These are phyloP conservation scores for Paracyclopina nana DNA, from an alignment of 1,140 invertebrate species.

Conservation along the genomic window DNA sequence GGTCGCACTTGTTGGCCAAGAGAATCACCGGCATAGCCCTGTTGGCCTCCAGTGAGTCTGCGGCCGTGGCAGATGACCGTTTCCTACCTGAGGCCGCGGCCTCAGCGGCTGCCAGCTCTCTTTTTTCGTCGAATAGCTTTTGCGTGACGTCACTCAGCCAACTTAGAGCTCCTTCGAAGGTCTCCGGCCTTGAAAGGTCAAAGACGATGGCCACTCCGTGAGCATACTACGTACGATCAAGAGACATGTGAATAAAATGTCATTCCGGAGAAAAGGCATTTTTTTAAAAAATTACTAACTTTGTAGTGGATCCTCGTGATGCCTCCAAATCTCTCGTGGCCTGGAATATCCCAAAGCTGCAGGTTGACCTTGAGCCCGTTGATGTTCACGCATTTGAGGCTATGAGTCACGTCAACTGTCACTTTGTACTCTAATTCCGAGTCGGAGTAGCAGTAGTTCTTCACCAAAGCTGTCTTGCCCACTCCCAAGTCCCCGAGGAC, in stretches of 20 bases:
- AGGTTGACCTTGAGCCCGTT: background rate
- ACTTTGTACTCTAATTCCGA: slow-evolving; percentile 3
- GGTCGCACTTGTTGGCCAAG: slow-evolving; percentile 12
- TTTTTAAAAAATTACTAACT: too few relatives aligned
- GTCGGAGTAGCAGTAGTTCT: background rate
- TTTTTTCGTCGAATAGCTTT: slow-evolving; percentile 10
- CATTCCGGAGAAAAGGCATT: too few relatives aligned
- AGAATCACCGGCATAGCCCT: slow-evolving; percentile 5
- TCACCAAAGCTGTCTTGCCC: background rate
- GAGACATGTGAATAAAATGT: too few relatives aligned
- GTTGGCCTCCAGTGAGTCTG: background rate
- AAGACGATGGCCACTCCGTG: slow-evolving; percentile 9
- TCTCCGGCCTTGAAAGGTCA: slow-evolving; percentile 13
- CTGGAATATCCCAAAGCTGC: slow-evolving; percentile 14
- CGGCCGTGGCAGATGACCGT: background rate
- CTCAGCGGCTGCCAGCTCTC: too few relatives aligned
- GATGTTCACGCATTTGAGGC: background rate
- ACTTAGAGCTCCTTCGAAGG: slow-evolving; percentile 5
- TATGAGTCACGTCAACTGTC: background rate
- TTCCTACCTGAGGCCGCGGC: too few relatives aligned
- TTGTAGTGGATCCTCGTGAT: slow-evolving; percentile 8
- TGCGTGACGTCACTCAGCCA: slow-evolving; percentile 14
- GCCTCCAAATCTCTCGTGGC: slow-evolving; percentile 9
- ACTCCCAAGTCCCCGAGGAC: slow-evolving; percentile 9
- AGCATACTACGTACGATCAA: too few relatives aligned